Base-by-base conservation (phyloP, 2,113 vertebrate genomes). In the Oryzias woworae region DNA sequence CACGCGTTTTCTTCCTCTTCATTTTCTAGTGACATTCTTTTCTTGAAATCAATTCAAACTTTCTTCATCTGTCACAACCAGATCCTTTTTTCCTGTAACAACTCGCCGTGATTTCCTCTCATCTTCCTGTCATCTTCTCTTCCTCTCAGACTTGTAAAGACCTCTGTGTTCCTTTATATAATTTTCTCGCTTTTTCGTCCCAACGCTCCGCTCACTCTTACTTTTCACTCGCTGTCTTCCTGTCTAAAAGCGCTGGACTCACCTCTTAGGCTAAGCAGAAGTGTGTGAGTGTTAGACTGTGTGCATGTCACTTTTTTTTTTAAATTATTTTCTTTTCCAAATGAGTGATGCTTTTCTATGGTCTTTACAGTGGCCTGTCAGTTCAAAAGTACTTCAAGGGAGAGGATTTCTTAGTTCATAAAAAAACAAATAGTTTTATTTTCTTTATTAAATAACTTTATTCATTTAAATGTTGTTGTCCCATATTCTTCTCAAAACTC, bases 241-340 rank as follows among this genome's bases (percentile, higher is more conserved):
- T 67, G 67, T 73, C 73, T 80, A 85, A 85, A 76, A 73, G 54
- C 18, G 73, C 66, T 73, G 73, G 80, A 83, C 82, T 81, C 71
- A 66, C 62, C 80, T 81, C 75, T 79, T 77, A 77, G 60, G 66
- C 61, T 78, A 65, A 66, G 76, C 75, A 73, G 58, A 67, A 62
- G 53, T 47, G 51, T 22, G 14, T 48, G 50, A 45, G 41, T 51
- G 10, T 45, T 47, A 57, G 24, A 24, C 44, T 44, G 44, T 23
- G 8, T 28, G 47, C 75, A 53, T 69, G 62, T 61, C 43, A 66
- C 73, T 77, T 75, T 61, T 58, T 58, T 64, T 65, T 62, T 59
- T 14, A 57, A 36, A 28, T 28, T 6, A 4, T 28, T 5, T 31
- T 63, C 49, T 24, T 51, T 53, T 48, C 24, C 10, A 20, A 51